Percentiles rank a stretch among this genome's conserved stretches.
Conservation (phyloP, 2,888 invertebrate species). For the Lithosia quadra region DNA sequence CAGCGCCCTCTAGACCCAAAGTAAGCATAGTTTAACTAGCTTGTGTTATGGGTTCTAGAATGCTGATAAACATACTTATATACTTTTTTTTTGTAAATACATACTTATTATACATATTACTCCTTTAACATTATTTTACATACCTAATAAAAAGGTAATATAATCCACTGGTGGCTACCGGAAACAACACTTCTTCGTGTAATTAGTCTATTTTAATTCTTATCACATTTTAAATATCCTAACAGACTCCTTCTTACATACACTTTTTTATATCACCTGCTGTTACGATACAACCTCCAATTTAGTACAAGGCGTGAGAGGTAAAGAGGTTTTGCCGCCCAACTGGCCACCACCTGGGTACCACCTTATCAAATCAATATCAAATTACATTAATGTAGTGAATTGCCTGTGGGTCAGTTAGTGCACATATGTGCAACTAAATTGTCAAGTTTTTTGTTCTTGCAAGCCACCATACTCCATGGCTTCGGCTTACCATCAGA, state of each 20-base stretch:
- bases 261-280: background rate
- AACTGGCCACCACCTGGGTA: too few relatives aligned
- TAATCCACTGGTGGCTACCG: background rate
- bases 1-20: too few relatives aligned
- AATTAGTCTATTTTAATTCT: background rate
- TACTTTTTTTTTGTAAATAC: too few relatives aligned
- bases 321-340: background rate
- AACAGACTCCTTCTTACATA: background rate
- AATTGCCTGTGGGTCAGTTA: too few relatives aligned
- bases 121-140: too few relatives aligned
- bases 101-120: too few relatives aligned
- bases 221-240: background rate
- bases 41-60: too few relatives aligned
- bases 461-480: background rate
- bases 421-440: too few relatives aligned
- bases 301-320: background rate
- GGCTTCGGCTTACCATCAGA: background rate
- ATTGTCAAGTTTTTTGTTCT: background rate
- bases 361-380: too few relatives aligned
- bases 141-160: background rate
- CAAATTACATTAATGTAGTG: too few relatives aligned
- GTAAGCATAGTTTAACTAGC: too few relatives aligned
- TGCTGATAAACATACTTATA: too few relatives aligned
- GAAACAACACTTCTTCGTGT: background rate
- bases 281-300: background rate